A percentile compares a stretch with the other conserved stretches of the same genome.
These are phyloP conservation scores for Nestor notabilis DNA, from an alignment of 2,113 vertebrate species.

Conservation along the genomic window DNA sequence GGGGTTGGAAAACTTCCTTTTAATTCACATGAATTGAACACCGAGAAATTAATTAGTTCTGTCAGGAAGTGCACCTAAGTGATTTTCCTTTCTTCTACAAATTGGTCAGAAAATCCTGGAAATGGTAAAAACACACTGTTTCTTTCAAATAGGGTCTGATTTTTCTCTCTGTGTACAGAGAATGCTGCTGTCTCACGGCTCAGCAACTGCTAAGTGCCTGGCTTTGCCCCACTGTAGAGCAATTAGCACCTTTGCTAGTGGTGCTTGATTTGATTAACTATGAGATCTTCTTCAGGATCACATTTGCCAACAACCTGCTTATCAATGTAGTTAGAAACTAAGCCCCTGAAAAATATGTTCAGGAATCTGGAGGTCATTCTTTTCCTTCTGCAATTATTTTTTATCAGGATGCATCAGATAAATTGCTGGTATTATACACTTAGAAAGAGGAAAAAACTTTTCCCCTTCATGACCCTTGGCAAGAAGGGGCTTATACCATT, in stretches of 20 bases:
- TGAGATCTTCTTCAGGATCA: neutral
- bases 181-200: neutral
- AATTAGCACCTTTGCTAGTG: neutral
- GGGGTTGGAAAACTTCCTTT: neutral
- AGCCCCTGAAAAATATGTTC: neutral
- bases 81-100: neutral
- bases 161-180: neutral
- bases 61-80: neutral
- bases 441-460: neutral
- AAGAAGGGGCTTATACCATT: neutral
- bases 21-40: neutral
- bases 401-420: neutral
- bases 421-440: neutral
- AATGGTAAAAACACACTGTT: neutral
- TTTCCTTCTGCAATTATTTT: neutral
- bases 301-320: neutral
- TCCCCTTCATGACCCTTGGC: neutral
- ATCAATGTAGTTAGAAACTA: neutral
- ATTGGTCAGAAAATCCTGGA: neutral
- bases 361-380: neutral
- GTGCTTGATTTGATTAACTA: neutral
- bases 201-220: neutral
- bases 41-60: neutral
- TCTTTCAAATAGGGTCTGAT: neutral
- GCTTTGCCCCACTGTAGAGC: neutral